Percentiles rank a stretch among this genome's conserved stretches.
Evolutionary conservation across 2,888 invertebrate species (phyloP).

Genomic region (Pristionchus mayeri): DNA sequence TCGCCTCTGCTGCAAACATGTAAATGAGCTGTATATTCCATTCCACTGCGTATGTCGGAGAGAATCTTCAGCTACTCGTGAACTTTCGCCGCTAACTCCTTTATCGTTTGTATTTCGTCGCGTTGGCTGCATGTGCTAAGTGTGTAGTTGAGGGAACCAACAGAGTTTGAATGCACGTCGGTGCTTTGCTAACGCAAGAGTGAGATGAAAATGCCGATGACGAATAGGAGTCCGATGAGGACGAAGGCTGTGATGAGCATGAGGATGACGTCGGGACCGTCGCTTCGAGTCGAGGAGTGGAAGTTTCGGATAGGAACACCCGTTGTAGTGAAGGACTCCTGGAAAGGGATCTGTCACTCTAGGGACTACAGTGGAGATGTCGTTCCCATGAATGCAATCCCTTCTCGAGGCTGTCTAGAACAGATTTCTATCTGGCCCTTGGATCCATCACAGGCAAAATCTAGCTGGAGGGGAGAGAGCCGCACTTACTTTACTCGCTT

Average conservation of each 20-base stretch:
- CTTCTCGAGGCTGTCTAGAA: neutral
- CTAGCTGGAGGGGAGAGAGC: too few species aligned
- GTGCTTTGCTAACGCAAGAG: neutral
- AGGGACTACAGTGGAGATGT: too few species aligned
- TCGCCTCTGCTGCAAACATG: neutral
- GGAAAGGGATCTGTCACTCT: neutral
- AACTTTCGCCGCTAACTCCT: too few species aligned
- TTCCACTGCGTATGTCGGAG: too few species aligned
- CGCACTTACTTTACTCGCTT: neutral
- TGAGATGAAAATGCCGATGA: conserved; percentile 28
- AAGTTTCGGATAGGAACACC: neutral
- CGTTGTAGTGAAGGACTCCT: neutral
- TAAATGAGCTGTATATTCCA: too few species aligned
- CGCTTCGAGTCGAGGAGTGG: neutral
- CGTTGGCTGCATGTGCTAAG: too few species aligned
- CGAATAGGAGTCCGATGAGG: conserved; percentile 13
- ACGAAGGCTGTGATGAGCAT: conserved; percentile 20
- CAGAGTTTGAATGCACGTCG: too few species aligned
- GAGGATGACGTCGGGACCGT: conserved; percentile 17
- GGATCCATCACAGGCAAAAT: too few species aligned
- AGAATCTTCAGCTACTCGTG: too few species aligned
- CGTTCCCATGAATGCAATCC: too few species aligned
- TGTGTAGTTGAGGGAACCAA: too few species aligned
- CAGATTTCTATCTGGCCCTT: neutral
- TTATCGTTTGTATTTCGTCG: too few species aligned